These are phyloP conservation scores for Synaphobranchus kaupii DNA, from an alignment of 2,797 vertebrate species.

Conservation along the genomic window DNA sequence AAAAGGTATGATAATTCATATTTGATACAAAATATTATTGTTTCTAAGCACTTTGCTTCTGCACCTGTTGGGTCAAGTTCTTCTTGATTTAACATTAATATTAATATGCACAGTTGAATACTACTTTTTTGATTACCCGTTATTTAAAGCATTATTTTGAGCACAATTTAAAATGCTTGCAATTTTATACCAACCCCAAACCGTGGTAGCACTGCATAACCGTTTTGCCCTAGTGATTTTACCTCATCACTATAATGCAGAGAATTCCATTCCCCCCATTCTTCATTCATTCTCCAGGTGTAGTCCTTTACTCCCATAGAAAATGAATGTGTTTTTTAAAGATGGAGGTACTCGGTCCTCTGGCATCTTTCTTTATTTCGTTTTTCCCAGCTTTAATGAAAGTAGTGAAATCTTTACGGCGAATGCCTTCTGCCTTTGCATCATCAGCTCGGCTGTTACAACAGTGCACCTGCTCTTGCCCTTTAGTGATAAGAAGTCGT, in stretches of 20 bases:
- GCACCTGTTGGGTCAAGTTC: neutral
- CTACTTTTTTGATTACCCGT: constrained; percentile 5
- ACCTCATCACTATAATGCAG: neutral
- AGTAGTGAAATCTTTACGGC: neutral
- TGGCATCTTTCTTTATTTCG: neutral
- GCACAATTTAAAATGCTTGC: constrained; percentile 7
- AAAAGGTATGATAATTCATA: neutral
- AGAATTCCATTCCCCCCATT: neutral
- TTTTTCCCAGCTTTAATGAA: neutral
- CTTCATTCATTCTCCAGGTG: neutral
- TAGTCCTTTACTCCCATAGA: neutral
- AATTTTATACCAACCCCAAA: constrained; percentile 6
- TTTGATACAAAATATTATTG: neutral
- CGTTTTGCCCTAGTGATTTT: neutral
- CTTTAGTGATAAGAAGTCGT: neutral
- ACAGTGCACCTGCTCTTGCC: neutral
- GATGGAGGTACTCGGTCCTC: neutral
- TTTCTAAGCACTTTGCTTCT: constrained; percentile 13
- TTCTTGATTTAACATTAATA: constrained; percentile 11
- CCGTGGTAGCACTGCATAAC: neutral
- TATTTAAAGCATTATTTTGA: constrained; percentile 18
- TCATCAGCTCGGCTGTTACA: neutral
- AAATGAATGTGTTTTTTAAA: neutral
- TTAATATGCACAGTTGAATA: neutral
- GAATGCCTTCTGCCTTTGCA: neutral